Base-by-base conservation (phyloP, 2,888 invertebrate genomes). In the Trisateles emortualis region DNA sequence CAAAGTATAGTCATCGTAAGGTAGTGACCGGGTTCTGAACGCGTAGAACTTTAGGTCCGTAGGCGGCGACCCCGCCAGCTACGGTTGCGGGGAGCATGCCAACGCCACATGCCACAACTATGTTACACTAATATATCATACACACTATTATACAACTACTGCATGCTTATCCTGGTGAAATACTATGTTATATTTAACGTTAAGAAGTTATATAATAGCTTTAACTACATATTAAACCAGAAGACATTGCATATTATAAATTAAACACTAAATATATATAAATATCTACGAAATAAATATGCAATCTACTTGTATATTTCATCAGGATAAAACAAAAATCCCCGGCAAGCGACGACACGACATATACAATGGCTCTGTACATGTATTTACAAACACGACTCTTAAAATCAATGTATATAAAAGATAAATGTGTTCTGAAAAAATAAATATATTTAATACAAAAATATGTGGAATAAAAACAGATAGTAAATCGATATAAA, bases 101-200 rank as follows among this genome's bases (percentile, higher is more conserved):
- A 87, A 86, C 88, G 90, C 91, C 81, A 82, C 91, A 90, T 90
- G 88, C 90, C 88, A 84, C 83, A 79, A 83, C 76, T 78, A 78
- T 73, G 42, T 77, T 76, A 78, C 77, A 79, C 74, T 69, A 73
- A 73, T 66, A 54, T 64, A 62, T 59, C 42, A 58, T 61, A 66
- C 60, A 45, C 53, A 40, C 24, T 68, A 76, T 68, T 57, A 11
- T 45, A 68, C 52, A 74, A 76, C 59, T 78, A 80, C 73, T 67
- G 63, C 72, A 75, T 70, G 74, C 72, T 67, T 67, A 78, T 79
- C 76, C 80, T 81, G 83, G 63, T 75, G 73, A 76, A 80, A 73
- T 59, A 54, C 46, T 17, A 48, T 16, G 8, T 22, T 17, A 29
- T 36, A n/a, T 10, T 6, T 30, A n/a, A n/a, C n/a, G n/a, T n/a